These are phyloP conservation scores for Ectemnius cavifrons DNA, from an alignment of 2,888 invertebrate species.

Conservation along the genomic window DNA sequence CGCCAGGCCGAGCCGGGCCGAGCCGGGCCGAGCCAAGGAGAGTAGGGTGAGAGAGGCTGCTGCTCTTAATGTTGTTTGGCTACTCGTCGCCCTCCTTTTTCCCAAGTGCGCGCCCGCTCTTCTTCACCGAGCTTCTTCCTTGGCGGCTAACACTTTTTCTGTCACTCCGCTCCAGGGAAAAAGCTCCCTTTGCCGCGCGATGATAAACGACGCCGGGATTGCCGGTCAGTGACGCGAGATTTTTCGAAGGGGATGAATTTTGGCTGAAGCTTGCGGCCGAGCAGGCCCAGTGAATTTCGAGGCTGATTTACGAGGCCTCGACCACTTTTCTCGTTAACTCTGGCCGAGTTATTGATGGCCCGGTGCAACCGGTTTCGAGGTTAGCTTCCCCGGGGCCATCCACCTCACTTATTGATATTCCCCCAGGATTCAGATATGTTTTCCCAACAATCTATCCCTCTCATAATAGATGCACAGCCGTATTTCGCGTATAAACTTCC, in stretches of 20 bases:
- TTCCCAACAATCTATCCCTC: too few species aligned
- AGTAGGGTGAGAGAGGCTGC: too few species aligned
- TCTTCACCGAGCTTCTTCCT: not conserved
- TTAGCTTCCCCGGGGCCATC: not conserved
- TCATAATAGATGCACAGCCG: too few species aligned
- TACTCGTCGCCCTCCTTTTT: not conserved
- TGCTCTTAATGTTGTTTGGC: not conserved
- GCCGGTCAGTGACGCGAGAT: slow-evolving; percentile 54
- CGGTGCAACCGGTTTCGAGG: slow-evolving; percentile 23
- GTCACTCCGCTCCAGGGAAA: too few species aligned
- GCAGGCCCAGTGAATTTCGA: slow-evolving; percentile 35
- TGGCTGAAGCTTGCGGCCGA: too few species aligned
- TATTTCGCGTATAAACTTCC: too few species aligned
- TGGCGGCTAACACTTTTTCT: too few species aligned
- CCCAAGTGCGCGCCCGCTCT: too few species aligned
- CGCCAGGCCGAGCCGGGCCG: not conserved
- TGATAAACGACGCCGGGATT: slow-evolving; percentile 63
- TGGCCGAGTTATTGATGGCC: slow-evolving; percentile 38
- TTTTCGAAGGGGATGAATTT: slow-evolving; percentile 36
- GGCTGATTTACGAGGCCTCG: slow-evolving; percentile 55
- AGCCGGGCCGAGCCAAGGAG: too few species aligned
- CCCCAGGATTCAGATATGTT: too few species aligned
- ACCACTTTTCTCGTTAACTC: slow-evolving; percentile 1
- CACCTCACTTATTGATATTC: slow-evolving; percentile 12
- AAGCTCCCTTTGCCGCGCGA: slow-evolving; percentile 18